Conservation (phyloP, 2,797 vertebrate species). For the Mareca strepera region DNA sequence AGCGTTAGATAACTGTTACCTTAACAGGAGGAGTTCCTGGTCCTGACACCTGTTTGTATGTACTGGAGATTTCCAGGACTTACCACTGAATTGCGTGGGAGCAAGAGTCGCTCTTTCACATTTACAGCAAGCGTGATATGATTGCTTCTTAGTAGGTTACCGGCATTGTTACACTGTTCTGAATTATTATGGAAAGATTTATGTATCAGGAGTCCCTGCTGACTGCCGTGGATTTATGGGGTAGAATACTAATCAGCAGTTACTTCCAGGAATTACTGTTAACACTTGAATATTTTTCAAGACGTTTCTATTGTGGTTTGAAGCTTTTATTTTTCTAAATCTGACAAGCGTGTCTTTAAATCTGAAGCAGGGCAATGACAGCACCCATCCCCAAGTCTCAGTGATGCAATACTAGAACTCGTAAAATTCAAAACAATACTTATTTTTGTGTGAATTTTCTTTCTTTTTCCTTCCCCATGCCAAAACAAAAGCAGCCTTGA, state of each 20-base stretch:
- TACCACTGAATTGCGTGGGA: not conserved
- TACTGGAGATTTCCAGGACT: not conserved
- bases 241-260: constrained; percentile 24
- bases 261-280: constrained; percentile 38
- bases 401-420: not conserved
- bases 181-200: not conserved
- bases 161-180: not conserved
- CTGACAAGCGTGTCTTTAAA: not conserved
- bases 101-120: not conserved
- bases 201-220: not conserved
- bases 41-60: not conserved
- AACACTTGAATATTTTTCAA: constrained; percentile 9
- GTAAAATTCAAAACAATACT: not conserved
- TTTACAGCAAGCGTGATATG: not conserved
- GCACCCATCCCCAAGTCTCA: not conserved
- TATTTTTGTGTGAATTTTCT: not conserved
- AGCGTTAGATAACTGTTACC: not conserved
- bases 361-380: not conserved
- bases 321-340: not conserved
- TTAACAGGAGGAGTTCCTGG: not conserved
- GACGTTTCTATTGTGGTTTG: not conserved
- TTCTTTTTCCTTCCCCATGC: not conserved
- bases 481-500: not conserved
- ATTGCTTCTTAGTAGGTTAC: not conserved
- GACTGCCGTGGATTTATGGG: not conserved